These are phyloP conservation scores for Xiphophorus hellerii DNA, from an alignment of 2,113 vertebrate genomes.

Conservation along the genomic window DNA sequence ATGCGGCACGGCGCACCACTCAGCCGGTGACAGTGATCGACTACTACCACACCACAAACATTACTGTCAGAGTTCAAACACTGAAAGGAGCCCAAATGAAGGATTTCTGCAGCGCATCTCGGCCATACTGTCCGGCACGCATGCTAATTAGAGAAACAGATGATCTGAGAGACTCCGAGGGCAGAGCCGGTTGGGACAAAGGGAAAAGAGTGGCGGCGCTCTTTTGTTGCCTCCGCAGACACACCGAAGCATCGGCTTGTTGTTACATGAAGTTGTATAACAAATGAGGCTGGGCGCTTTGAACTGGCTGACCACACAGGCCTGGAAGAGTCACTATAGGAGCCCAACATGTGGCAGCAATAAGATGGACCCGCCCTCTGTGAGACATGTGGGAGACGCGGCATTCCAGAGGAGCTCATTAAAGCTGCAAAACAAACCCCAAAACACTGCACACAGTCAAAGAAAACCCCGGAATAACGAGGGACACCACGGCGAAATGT, in stretches of 20 bases:
- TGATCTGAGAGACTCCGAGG: slow-evolving; percentile 55
- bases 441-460: slow-evolving; percentile 69
- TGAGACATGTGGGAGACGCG: slow-evolving; percentile 83
- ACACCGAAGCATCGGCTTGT: slow-evolving; percentile 66
- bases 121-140: slow-evolving; percentile 49
- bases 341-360: slow-evolving; percentile 84
- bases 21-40: slow-evolving; percentile 76
- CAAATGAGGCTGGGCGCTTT: slow-evolving; percentile 82
- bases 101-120: slow-evolving; percentile 15
- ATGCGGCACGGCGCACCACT: slow-evolving; percentile 78
- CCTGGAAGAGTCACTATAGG: slow-evolving; percentile 76
- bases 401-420: slow-evolving; percentile 81
- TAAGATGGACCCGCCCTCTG: slow-evolving; percentile 77
- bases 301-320: slow-evolving; percentile 84
- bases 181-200: slow-evolving; percentile 52
- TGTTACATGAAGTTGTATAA: slow-evolving; percentile 83
- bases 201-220: slow-evolving; percentile 50
- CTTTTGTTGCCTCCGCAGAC: slow-evolving; percentile 69
- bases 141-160: slow-evolving; percentile 71
- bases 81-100: slow-evolving; percentile 38
- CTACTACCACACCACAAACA: slow-evolving; percentile 66
- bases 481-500: slow-evolving; percentile 32
- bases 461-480: slow-evolving; percentile 44
- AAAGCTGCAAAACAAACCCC: slow-evolving; percentile 79
- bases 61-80: slow-evolving; percentile 67